Evolutionary conservation across 2,797 vertebrate genomes (phyloP), one percentile per base, ranked within the genome.

Genomic region (Cirrhinus mrigala): DNA sequence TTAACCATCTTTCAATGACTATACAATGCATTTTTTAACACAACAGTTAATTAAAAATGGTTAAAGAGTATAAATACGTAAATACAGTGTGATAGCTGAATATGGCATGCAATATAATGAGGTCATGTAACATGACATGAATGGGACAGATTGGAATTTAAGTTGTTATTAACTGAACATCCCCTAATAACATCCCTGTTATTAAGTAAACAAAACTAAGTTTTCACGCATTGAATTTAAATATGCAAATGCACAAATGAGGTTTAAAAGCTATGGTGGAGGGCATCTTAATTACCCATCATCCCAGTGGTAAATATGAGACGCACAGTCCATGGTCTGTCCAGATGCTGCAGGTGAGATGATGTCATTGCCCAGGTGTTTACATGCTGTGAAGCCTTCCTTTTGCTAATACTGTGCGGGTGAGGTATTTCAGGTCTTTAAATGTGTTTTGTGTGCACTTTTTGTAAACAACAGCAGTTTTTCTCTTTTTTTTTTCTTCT

Each of bases 321-420:
- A 56, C 22, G 27, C 24, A 29, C 33, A 18, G 37, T 24, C 22
- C 40, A 20, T 20, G 27, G 5, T 24, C 62, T 80, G 46, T 52
- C 60, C 16, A 46, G 69, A 33, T 60, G 24, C 69, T 73, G 56
- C 54, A 15, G 68, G 52, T 60, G 69, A 82, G 37, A 29, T 46
- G 37, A 71, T 46, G 68, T 15, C 54, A 60, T 56, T 58, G 33
- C 15, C 15, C 33, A 81, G 52, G 52, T 60, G 79, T 69, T 52
- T 68, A 18, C 62, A n/a, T 80, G 46, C 6, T 77, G 20, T 58
- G 68, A 82, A 46, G 27, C 46, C 20, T 62, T 81, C 62, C 64
- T 73, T 40, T 50, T 62, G 81, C 27, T 48, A 11, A 20, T 29
- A 18, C 62, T 64, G 6, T 8, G 62, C 14, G 62, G 62, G 15